phyloP scores from a whole-genome alignment of 2,888 invertebrate genomes.

The Hermaeophaga mercurialis region DNA sequence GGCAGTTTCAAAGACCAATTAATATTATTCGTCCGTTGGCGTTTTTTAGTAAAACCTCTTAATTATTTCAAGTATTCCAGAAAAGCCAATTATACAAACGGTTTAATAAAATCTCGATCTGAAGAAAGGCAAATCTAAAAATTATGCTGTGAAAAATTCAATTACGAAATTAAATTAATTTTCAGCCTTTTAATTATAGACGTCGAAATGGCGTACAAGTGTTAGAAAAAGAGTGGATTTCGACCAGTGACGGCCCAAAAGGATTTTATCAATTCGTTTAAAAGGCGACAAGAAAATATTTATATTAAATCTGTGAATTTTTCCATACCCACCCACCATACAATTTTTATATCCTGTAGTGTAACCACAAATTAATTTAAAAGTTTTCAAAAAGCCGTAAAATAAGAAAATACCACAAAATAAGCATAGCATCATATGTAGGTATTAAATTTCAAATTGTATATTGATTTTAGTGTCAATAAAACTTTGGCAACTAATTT shows the following conservation, averaged over 20 bases:
- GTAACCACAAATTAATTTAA: no score
- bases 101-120: slow-evolving; percentile 37
- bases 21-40: slow-evolving; percentile 18
- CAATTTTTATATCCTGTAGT: no score
- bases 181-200: slow-evolving; percentile 57
- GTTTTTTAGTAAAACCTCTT: slow-evolving; percentile 19
- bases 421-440: no score
- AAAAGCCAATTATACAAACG: slow-evolving; percentile 36
- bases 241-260: neutral
- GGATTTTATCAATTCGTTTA: no score
- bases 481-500: no score
- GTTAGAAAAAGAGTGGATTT: slow-evolving; percentile 48
- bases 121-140: slow-evolving; percentile 38
- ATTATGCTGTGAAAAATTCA: slow-evolving; percentile 53
- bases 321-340: no score
- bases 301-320: no score
- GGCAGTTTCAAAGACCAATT: slow-evolving; percentile 13
- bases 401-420: no score
- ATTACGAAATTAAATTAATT: slow-evolving; percentile 59
- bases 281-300: no score
- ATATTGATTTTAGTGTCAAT: no score
- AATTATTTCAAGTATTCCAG: slow-evolving; percentile 29
- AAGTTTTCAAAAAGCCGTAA: no score
- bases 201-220: slow-evolving; percentile 55
- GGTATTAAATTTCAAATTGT: no score